Percentiles rank a stretch among this genome's conserved stretches.
phyloP scores from a whole-genome alignment of 2,888 invertebrate species.

The Eretmocerus hayati region DNA sequence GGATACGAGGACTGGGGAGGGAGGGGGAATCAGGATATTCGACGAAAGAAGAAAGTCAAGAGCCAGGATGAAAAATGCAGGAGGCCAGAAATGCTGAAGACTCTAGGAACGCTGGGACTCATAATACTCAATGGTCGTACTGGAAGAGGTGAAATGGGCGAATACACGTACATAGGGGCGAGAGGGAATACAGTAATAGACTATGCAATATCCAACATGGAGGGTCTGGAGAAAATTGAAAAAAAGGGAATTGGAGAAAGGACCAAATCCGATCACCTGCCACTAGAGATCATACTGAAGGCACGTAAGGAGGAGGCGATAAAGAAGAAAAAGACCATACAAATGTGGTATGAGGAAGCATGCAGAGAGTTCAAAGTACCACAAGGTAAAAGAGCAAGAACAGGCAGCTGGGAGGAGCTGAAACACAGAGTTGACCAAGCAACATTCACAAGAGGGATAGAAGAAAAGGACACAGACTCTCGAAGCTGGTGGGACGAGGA shows the following conservation, averaged over 20 bases:
- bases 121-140: too few relatives aligned
- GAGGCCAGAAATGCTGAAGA: too few relatives aligned
- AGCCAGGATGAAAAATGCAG: too few relatives aligned
- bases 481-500: not conserved
- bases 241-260: conserved; percentile 1
- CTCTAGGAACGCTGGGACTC: too few relatives aligned
- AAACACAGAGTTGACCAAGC: not conserved
- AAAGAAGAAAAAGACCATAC: not conserved
- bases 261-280: conserved; percentile 13
- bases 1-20: too few relatives aligned
- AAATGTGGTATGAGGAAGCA: not conserved
- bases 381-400: not conserved
- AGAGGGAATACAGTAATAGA: too few relatives aligned
- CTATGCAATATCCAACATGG: not conserved
- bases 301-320: too few relatives aligned
- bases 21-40: too few relatives aligned
- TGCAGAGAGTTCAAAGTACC: not conserved
- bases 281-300: conserved; percentile 1
- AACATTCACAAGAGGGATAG: not conserved
- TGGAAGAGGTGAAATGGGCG: too few relatives aligned
- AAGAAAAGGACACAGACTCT: too few relatives aligned
- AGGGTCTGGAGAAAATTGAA: not conserved
- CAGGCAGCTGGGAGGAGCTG: not conserved
- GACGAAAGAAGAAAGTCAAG: too few relatives aligned
- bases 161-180: too few relatives aligned